These are phyloP conservation scores for Brachyalestes nurse DNA, from an alignment of 2,797 vertebrate genomes.

Conservation along the genomic window DNA sequence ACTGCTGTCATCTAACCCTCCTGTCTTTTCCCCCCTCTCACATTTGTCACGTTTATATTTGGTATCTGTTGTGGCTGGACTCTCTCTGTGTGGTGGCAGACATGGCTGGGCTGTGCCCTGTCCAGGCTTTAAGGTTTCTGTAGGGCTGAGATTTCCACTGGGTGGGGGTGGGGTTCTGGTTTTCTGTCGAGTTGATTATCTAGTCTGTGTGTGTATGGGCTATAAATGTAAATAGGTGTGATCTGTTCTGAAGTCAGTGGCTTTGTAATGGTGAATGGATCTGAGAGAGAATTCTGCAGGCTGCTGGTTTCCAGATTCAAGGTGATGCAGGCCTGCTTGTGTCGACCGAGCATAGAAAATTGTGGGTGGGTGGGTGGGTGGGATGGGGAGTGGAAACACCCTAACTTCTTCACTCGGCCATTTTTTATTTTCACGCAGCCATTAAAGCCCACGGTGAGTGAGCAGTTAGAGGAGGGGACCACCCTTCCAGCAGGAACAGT, in stretches of 20 bases:
- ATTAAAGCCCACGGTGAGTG: background rate
- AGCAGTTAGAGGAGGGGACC: too few species aligned
- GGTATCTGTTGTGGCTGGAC: too few species aligned
- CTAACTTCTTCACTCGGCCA: slow-evolving; percentile 52
- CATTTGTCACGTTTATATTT: too few species aligned
- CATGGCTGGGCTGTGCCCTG: background rate
- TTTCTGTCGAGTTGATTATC: background rate
- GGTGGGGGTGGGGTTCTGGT: too few species aligned
- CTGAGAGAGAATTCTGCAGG: slow-evolving; percentile 21
- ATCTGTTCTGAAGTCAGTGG: too few species aligned
- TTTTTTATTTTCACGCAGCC: slow-evolving; percentile 55
- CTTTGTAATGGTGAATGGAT: slow-evolving; percentile 35
- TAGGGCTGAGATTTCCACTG: too few species aligned
- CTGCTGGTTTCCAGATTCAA: background rate
- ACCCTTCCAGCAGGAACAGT: too few species aligned
- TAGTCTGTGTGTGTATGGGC: background rate
- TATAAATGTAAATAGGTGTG: background rate
- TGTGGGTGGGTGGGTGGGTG: background rate
- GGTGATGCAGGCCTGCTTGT: background rate
- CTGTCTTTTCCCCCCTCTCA: background rate
- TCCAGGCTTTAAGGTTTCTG: background rate
- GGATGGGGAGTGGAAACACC: slow-evolving; percentile 43
- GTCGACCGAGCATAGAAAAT: background rate
- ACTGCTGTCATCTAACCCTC: background rate
- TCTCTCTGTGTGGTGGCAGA: too few species aligned